phyloP scores from a whole-genome alignment of 2,113 vertebrate genomes.

The Carollia perspicillata region DNA sequence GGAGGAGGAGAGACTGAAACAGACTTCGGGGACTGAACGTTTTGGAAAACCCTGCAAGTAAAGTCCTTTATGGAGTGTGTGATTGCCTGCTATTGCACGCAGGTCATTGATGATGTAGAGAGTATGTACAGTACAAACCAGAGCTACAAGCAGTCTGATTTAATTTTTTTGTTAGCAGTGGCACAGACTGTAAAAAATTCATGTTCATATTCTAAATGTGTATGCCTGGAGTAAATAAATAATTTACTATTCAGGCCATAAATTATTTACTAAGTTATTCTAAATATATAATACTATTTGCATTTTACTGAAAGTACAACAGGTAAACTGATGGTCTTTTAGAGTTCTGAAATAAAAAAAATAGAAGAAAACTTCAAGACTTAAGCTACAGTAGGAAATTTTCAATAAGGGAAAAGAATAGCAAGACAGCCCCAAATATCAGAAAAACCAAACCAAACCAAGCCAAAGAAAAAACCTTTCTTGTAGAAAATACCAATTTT shows the following conservation, averaged over 20 bases:
- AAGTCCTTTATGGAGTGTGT: not conserved
- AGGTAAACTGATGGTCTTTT: conserved; percentile 37
- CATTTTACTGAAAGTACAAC: conserved; percentile 67
- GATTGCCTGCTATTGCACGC: not conserved
- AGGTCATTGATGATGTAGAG: not conserved
- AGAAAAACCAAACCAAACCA: not conserved
- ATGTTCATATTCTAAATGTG: conserved; percentile 68
- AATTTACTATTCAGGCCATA: conserved; percentile 57
- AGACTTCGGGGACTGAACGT: not conserved
- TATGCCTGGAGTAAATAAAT: conserved; percentile 70
- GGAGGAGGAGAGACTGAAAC: not conserved
- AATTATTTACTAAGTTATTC: conserved; percentile 71
- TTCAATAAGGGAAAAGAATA: not conserved
- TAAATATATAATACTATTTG: conserved; percentile 70
- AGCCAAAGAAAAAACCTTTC: not conserved
- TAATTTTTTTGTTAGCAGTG: conserved; percentile 50
- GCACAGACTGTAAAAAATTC: conserved; percentile 61
- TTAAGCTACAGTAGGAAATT: not conserved
- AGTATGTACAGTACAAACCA: not conserved
- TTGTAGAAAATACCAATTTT: conserved; percentile 20
- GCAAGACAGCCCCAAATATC: not conserved
- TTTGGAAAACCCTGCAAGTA: not conserved
- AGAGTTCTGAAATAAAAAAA: conserved; percentile 10
- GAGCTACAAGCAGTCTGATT: not conserved
- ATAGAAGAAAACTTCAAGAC: not conserved